Conservation (phyloP, 2,113 vertebrate species). For the Calypte anna region DNA sequence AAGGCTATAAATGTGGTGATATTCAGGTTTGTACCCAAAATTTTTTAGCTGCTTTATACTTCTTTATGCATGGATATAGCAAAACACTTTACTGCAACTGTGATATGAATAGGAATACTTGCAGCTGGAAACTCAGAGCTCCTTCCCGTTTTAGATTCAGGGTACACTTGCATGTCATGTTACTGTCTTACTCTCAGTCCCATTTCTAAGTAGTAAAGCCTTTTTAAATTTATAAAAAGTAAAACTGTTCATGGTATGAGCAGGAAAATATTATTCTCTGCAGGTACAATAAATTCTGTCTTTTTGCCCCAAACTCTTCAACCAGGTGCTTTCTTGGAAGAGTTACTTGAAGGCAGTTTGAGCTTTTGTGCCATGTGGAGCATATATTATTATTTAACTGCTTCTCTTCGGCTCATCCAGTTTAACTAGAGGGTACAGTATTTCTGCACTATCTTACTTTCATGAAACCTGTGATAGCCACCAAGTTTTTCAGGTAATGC, state of each 20-base stretch:
- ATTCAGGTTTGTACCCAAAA: neutral
- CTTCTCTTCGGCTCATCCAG: neutral
- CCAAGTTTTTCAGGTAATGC: constrained; percentile 33
- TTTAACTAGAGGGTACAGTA: neutral
- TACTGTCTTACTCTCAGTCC: neutral
- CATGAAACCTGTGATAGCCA: neutral
- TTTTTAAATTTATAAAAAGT: neutral
- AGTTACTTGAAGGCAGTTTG: neutral
- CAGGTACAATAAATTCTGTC: neutral
- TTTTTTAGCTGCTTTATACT: neutral
- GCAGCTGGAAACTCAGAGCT: neutral
- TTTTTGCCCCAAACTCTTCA: neutral
- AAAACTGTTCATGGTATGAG: neutral
- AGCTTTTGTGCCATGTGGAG: neutral
- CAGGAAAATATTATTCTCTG: neutral
- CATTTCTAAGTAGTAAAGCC: neutral
- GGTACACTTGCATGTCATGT: accelerated
- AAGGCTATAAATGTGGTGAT: neutral
- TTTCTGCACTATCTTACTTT: neutral
- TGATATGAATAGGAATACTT: neutral
- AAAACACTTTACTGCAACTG: neutral
- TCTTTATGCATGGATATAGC: neutral
- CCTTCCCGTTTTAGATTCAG: neutral
- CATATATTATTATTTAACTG: neutral
- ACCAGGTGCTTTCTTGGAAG: neutral